Percentiles rank a stretch among this genome's conserved stretches.
Evolutionary conservation across 2,797 vertebrate genomes (phyloP).

Genomic region (Triplophysa yarkandensis): DNA sequence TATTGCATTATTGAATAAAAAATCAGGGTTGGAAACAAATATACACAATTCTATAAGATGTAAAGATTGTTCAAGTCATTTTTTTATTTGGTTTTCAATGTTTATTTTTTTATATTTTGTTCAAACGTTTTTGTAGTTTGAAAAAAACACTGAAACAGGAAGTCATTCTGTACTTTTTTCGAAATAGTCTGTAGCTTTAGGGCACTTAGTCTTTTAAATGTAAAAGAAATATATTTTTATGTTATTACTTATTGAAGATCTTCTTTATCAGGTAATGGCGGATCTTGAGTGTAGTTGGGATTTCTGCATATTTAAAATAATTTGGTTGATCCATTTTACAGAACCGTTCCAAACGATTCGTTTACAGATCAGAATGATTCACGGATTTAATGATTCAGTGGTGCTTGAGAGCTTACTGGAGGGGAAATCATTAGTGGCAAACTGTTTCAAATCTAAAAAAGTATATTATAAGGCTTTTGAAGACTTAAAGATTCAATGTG

Average conservation of each 20-base stretch:
- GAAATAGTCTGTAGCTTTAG: too few relatives aligned
- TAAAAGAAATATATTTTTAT: background rate
- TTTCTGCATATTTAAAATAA: background rate
- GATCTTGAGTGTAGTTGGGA: too few relatives aligned
- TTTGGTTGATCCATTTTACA: background rate
- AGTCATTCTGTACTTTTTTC: too few relatives aligned
- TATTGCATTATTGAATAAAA: too few relatives aligned
- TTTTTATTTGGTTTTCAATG: too few relatives aligned
- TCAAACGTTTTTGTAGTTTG: too few relatives aligned
- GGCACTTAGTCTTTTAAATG: background rate
- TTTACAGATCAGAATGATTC: constrained; percentile 2
- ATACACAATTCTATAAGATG: too few relatives aligned
- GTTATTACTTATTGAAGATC: background rate
- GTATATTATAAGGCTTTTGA: background rate
- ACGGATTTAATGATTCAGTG: background rate
- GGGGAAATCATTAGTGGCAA: background rate
- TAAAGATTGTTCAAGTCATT: too few relatives aligned
- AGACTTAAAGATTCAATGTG: background rate
- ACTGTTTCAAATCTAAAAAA: background rate
- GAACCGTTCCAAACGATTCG: background rate
- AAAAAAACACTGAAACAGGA: too few relatives aligned
- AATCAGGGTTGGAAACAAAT: too few relatives aligned
- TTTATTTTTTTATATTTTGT: too few relatives aligned
- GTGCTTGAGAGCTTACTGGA: background rate
- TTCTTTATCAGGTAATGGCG: background rate